Evolutionary conservation across 2,888 invertebrate genomes (phyloP).

Genomic region (Stomorhina lunata): DNA sequence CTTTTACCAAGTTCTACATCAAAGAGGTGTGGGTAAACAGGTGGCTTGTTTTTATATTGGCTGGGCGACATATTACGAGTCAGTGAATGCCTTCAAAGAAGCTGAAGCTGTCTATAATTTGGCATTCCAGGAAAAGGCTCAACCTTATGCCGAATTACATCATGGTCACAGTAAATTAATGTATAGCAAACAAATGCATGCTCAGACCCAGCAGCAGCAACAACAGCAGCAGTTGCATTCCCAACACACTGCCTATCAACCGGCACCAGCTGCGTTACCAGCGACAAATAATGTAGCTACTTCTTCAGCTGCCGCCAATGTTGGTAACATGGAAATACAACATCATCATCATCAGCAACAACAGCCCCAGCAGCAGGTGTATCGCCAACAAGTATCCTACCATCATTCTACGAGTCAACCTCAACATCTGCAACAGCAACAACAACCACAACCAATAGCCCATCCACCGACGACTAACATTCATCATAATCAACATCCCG

Average conservation of each 20-base stretch:
- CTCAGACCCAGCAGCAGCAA: conserved; percentile 80
- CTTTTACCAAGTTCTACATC: conserved; percentile 90
- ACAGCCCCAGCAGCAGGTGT: conserved; percentile 35
- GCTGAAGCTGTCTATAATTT: conserved; percentile 91
- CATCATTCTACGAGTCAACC: conserved; percentile 47
- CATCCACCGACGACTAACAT: conserved; percentile 30
- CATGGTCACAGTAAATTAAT: conserved; percentile 89
- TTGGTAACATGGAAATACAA: conserved; percentile 36
- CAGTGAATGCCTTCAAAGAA: conserved; percentile 88
- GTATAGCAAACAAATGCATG: conserved; percentile 80
- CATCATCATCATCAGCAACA: conserved; percentile 39
- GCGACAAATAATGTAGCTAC: background rate
- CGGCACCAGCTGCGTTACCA: conserved; percentile 14
- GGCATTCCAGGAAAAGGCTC: conserved; percentile 88
- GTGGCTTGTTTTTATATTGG: conserved; percentile 92
- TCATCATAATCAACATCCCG: conserved; percentile 37
- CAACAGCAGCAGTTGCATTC: conserved; percentile 68
- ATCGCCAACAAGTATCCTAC: conserved; percentile 53
- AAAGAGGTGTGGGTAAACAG: conserved; percentile 89
- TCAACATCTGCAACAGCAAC: conserved; percentile 44
- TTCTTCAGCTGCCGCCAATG: background rate
- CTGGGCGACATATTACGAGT: conserved; percentile 94
- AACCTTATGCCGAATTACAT: conserved; percentile 88
- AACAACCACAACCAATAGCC: conserved; percentile 2
- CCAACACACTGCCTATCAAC: conserved; percentile 55